A percentile compares a stretch with the other conserved stretches of the same genome.
Conservation (phyloP, 2,797 vertebrate genomes). For the Sebastes minor region DNA sequence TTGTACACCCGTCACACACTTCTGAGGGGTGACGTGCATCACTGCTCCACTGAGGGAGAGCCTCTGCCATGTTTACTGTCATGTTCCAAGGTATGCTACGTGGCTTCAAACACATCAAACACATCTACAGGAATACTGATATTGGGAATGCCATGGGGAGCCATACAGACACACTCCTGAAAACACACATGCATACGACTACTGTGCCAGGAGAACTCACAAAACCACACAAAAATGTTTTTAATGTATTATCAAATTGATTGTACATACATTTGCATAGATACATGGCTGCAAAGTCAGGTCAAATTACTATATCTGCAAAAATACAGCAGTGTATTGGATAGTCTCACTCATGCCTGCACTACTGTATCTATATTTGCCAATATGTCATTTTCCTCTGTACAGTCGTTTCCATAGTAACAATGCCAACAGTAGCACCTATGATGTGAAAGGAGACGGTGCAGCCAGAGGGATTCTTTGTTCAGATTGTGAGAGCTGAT, state of each 20-base stretch:
- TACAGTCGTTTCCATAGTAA: conserved; percentile 71
- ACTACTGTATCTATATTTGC: conserved; percentile 42
- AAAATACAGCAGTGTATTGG: neutral
- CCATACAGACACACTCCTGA: conserved; percentile 53
- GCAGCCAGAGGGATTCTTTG: conserved; percentile 30
- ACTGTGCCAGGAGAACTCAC: conserved; percentile 26
- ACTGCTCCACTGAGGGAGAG: conserved; percentile 81
- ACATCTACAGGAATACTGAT: conserved; percentile 84
- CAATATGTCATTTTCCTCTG: conserved; percentile 43
- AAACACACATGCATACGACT: conserved; percentile 62
- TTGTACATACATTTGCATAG: neutral
- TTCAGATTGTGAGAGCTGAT: conserved; percentile 30
- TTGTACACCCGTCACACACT: conserved; percentile 83
- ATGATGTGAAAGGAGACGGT: conserved; percentile 44
- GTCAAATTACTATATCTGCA: neutral
- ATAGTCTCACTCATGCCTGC: conserved; percentile 10
- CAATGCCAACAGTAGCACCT: conserved; percentile 60
- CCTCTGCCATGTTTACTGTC: conserved; percentile 85
- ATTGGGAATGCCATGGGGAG: conserved; percentile 80
- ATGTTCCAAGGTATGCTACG: conserved; percentile 83
- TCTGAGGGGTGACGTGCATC: conserved; percentile 82
- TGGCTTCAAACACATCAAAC: conserved; percentile 85
- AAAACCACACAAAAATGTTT: conserved; percentile 36
- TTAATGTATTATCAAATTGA: conserved; percentile 8
- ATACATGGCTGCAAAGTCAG: neutral